phyloP scores from a whole-genome alignment of 2,888 invertebrate genomes.

The Operophtera brumata region DNA sequence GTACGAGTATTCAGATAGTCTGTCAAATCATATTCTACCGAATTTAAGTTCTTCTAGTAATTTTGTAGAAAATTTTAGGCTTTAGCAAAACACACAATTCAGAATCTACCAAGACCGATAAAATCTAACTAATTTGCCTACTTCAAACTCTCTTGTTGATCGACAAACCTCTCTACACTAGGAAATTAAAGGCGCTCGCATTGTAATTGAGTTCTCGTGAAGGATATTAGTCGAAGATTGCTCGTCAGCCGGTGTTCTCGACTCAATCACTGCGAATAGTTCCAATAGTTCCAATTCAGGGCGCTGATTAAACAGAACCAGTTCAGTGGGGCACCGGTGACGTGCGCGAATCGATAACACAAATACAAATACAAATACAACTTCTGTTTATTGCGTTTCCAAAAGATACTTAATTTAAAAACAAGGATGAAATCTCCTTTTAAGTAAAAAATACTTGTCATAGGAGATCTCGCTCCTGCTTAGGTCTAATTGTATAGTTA shows the following conservation, averaged over 20 bases:
- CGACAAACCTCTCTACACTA: conserved; percentile 42
- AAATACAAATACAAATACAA: background rate
- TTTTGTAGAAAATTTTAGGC: no score
- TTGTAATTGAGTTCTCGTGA: conserved; percentile 73
- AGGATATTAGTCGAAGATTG: conserved; percentile 80
- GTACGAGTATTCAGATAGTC: no score
- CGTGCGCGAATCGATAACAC: conserved; percentile 5
- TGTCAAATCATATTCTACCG: no score
- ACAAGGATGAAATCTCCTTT: no score
- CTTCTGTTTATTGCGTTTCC: no score
- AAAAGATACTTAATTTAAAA: no score
- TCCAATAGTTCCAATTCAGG: conserved; percentile 64
- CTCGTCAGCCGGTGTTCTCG: conserved; percentile 72
- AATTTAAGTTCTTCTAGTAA: no score
- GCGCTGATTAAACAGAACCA: conserved; percentile 75
- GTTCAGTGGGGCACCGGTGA: conserved; percentile 68
- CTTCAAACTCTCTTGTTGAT: conserved; percentile 10
- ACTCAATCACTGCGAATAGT: conserved; percentile 67
- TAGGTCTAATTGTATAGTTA: no score
- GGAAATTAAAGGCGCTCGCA: conserved; percentile 68
- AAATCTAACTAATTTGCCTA: conserved; percentile 1
- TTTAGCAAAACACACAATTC: no score
- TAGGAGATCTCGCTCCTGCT: no score
- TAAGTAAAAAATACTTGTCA: no score
- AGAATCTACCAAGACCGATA: background rate